Evolutionary conservation across 2,888 invertebrate genomes (phyloP).

Genomic region (Dysmachus trigonus): DNA sequence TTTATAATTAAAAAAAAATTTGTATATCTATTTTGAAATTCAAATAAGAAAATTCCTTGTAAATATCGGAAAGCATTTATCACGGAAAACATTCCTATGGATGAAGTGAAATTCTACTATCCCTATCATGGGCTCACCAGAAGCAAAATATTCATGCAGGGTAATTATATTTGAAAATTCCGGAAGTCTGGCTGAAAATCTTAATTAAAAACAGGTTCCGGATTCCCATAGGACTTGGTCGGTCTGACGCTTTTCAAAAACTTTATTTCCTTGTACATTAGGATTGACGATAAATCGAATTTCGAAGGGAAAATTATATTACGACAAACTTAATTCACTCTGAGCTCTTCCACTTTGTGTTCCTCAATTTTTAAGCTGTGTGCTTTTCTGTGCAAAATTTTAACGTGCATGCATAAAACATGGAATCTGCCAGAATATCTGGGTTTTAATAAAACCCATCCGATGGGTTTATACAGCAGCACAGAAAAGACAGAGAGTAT

Average conservation of each 20-base stretch:
- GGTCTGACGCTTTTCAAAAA: background rate
- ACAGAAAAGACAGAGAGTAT: background rate
- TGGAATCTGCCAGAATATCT: background rate
- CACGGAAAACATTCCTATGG: background rate
- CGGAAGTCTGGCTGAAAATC: slow-evolving; percentile 4
- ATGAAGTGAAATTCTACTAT: background rate
- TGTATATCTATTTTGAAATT: background rate
- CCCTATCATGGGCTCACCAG: background rate
- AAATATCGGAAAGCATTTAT: background rate
- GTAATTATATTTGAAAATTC: background rate
- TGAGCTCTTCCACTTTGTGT: background rate
- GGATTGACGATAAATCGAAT: background rate
- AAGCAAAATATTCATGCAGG: background rate
- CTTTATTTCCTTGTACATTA: background rate
- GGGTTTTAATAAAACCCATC: background rate
- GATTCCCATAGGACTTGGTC: background rate
- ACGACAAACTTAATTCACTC: background rate
- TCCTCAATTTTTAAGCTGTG: background rate
- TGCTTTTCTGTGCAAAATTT: background rate
- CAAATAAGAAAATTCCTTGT: background rate
- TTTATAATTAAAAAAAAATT: background rate
- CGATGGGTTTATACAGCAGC: background rate
- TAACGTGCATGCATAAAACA: background rate
- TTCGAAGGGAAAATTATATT: background rate
- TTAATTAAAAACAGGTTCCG: background rate